These are phyloP conservation scores for Valencia hispanica DNA, from an alignment of 2,797 vertebrate species.

Conservation along the genomic window DNA sequence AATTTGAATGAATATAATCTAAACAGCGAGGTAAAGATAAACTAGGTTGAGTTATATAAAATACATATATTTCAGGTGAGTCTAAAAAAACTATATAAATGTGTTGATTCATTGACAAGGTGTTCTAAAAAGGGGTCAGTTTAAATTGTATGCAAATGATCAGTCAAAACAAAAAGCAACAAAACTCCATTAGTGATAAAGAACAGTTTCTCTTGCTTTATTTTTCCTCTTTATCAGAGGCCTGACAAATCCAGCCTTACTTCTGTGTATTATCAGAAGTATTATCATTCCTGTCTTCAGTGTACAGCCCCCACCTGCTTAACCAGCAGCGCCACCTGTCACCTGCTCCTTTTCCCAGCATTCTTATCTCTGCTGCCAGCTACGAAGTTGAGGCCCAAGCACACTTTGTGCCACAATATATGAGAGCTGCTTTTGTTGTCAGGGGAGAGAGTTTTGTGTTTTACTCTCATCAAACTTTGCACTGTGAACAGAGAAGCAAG, in stretches of 20 bases:
- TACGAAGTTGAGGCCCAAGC: conserved; percentile 48
- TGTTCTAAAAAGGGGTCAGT: not conserved
- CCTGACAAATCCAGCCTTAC: conserved; percentile 29
- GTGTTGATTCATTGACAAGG: not conserved
- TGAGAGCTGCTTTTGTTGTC: conserved; percentile 51
- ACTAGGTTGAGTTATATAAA: not conserved
- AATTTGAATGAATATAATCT: conserved; percentile 1
- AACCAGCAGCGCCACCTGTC: conserved; percentile 54
- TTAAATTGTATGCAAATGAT: not conserved
- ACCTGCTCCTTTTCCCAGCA: conserved; percentile 82
- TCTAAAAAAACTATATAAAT: not conserved
- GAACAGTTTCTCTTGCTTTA: not conserved
- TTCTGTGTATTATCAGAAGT: conserved; percentile 40
- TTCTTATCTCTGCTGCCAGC: conserved; percentile 71
- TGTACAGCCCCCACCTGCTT: conserved; percentile 11
- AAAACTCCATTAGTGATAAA: not conserved
- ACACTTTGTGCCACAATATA: conserved; percentile 59
- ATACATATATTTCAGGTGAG: not conserved
- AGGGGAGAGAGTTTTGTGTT: conserved; percentile 8
- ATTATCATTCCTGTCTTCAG: conserved; percentile 62
- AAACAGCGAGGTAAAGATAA: not conserved
- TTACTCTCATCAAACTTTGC: conserved; percentile 21
- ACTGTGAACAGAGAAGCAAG: conserved; percentile 6
- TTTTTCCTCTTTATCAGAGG: conserved; percentile 4
- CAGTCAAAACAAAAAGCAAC: not conserved